Conservation (phyloP, 1,140 invertebrate species). For the Halyomorpha halys region DNA sequence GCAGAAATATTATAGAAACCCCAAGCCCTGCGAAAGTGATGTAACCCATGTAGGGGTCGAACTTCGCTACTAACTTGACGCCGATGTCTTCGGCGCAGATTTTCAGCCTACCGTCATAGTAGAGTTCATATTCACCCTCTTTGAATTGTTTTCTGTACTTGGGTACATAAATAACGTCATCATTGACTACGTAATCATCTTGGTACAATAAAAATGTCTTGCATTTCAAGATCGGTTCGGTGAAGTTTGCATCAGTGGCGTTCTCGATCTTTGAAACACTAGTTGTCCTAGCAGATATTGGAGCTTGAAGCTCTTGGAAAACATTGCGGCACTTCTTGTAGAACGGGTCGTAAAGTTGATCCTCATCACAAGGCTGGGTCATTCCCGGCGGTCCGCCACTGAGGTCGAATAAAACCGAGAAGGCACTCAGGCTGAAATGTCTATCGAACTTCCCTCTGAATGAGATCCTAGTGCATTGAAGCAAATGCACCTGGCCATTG, state of each 20-base stretch:
- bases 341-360: slow-evolving; percentile 44
- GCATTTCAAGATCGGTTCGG: neutral
- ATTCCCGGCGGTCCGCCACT: slow-evolving; percentile 36
- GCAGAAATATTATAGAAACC: slow-evolving; percentile 41
- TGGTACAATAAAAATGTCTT: slow-evolving; percentile 21
- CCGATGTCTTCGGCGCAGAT: slow-evolving; percentile 32
- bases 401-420: slow-evolving; percentile 44
- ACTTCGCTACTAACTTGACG: slow-evolving; percentile 35
- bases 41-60: slow-evolving; percentile 38
- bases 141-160: slow-evolving; percentile 35
- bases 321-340: slow-evolving; percentile 40
- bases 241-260: neutral
- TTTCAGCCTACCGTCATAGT: slow-evolving; percentile 27
- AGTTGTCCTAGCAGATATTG: no score
- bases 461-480: slow-evolving; percentile 33
- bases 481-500: slow-evolving; percentile 35
- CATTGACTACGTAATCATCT: slow-evolving; percentile 11
- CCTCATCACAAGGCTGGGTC: slow-evolving; percentile 32
- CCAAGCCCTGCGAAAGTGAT: slow-evolving; percentile 39
- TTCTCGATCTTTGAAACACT: neutral
- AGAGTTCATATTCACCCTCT: slow-evolving; percentile 28
- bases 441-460: slow-evolving; percentile 26
- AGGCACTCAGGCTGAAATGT: slow-evolving; percentile 38
- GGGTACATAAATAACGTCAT: slow-evolving; percentile 35
- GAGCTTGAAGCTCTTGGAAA: slow-evolving; percentile 31